Base-by-base conservation (phyloP, 2,113 vertebrate species). In the Microtus pennsylvanicus region DNA sequence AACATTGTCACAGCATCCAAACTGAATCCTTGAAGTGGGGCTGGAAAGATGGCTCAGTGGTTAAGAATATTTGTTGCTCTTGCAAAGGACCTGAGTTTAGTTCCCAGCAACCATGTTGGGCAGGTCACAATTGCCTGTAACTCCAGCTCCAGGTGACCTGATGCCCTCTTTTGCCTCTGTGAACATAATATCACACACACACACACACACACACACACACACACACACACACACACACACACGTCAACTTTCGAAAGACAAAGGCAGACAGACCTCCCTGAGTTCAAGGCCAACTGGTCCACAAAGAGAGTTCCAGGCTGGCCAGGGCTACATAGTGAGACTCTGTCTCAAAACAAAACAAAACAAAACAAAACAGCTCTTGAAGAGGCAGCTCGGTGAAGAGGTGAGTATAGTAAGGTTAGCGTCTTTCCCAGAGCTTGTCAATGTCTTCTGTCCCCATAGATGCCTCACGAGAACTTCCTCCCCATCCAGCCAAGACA, bases 331-430 rank as follows among this genome's bases (percentile, higher is more conserved):
- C 58, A 42, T 28, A 63, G 8, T 63, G 58, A 45, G 61, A 45
- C 75, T 38, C 42, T 77, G 26, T 77, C 26, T 50, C 45, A 77
- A 76, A 76, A 47, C 47, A 45, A 45, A 76, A 5, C 16, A 58
- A 58, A 58, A 21, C 16, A 58, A 58, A 58, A 58, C 55, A 58
- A 58, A 21, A 21, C 26, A 77, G 28, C 88, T 89, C 42, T 75
- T 28, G 7, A 28, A 70, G 58, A 50, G 65, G 14, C 19, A 7
- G 4, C 33, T 33, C 13, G 0, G 52, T 2, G 17, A 42, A 12
- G 0, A 21, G 30, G 30, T 6, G 22, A 0, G 8, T 4, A 1
- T 1, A 10, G 1, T 11, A 3, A 21, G 42, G 58, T 8, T 42
- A 28, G 38, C 0, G 0, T n/a, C 50, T 42, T 8, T 26, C 65